Percentiles rank a stretch among this genome's conserved stretches.
phyloP scores from a whole-genome alignment of 2,113 vertebrate genomes.

The Leptosomus discolor region DNA sequence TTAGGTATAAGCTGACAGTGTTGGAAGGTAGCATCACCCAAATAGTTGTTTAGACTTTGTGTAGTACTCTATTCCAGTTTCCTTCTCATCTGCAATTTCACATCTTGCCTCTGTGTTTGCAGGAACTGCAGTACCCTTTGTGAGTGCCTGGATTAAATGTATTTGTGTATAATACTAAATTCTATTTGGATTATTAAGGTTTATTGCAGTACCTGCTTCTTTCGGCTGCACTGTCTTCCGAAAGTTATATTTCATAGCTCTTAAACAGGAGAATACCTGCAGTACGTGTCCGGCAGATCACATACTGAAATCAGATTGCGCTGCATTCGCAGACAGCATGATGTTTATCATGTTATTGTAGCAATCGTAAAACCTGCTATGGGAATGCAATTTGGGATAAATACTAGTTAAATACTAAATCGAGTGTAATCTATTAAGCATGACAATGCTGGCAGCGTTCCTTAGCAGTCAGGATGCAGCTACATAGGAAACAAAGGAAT shows the following conservation, averaged over 20 bases:
- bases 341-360: neutral
- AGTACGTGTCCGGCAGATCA: neutral
- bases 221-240: neutral
- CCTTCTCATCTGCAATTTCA: neutral
- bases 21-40: neutral
- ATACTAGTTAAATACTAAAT: neutral
- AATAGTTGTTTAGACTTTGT: neutral
- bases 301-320: neutral
- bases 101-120: neutral
- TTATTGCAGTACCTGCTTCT: neutral
- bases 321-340: neutral
- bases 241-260: neutral
- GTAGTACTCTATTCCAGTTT: neutral
- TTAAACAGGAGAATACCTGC: neutral
- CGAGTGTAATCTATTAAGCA: neutral
- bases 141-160: neutral
- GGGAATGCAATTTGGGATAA: neutral
- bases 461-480: neutral
- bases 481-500: too few relatives aligned
- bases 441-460: neutral
- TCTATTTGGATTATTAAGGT: neutral
- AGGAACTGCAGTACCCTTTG: neutral
- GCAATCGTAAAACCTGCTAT: neutral
- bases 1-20: neutral
- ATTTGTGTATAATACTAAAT: neutral